These are phyloP conservation scores for Tipula confusa DNA, from an alignment of 2,888 invertebrate genomes.

Conservation along the genomic window DNA sequence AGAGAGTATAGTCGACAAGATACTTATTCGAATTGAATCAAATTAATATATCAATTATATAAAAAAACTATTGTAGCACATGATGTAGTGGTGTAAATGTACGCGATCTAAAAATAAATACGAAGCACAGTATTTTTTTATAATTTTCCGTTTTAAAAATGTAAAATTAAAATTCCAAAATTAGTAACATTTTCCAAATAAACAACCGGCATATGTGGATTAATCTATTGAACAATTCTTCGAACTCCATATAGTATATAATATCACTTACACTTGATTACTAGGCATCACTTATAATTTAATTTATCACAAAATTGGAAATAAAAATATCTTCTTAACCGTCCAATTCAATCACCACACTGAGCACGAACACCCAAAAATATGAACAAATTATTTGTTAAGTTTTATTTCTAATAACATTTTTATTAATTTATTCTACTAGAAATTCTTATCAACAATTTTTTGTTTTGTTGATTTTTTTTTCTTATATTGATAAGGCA, in stretches of 20 bases:
- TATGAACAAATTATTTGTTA: neutral
- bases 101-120: neutral
- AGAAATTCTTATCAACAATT: neutral
- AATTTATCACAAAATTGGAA: neutral
- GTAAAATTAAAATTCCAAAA: too few species aligned
- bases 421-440: neutral
- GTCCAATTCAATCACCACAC: neutral
- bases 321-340: neutral
- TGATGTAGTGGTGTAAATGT: neutral
- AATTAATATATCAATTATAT: neutral
- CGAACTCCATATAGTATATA: neutral
- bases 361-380: too few species aligned
- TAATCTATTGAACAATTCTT: too few species aligned
- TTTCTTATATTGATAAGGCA: neutral
- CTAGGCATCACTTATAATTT: neutral
- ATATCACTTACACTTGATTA: constrained; percentile 14
- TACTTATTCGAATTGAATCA: neutral
- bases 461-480: neutral
- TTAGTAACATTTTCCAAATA: too few species aligned
- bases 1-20: neutral
- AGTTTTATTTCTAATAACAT: neutral
- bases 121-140: neutral
- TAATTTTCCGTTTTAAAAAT: too few species aligned
- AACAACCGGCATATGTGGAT: too few species aligned
- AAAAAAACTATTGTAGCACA: neutral